Evolutionary conservation across 2,113 vertebrate species (phyloP).

Genomic region (Rana temporaria): DNA sequence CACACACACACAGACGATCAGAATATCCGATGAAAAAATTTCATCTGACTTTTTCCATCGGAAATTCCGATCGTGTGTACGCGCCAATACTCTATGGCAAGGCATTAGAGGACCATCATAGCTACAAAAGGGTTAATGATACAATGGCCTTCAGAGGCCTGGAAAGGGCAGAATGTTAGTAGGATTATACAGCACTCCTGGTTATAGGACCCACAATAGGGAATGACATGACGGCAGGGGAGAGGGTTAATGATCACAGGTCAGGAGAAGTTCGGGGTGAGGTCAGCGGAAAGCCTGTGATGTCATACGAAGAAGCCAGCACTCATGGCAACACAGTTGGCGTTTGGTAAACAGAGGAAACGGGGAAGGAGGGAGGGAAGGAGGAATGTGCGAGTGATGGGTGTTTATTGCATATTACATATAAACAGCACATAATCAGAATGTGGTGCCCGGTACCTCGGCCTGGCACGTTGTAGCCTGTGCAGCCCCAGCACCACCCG

Average conservation of each 20-base stretch:
- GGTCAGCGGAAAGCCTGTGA: slow-evolving; percentile 51
- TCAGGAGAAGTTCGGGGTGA: slow-evolving; percentile 46
- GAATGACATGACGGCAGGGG: background rate
- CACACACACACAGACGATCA: too few relatives aligned
- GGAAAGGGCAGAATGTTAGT: background rate
- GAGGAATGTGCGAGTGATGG: slow-evolving; percentile 39
- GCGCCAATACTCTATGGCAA: too few relatives aligned
- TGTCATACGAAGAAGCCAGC: slow-evolving; percentile 27
- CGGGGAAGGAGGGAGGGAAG: slow-evolving; percentile 5
- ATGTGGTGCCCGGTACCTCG: background rate
- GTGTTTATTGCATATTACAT: background rate
- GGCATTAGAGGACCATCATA: too few relatives aligned
- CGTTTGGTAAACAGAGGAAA: slow-evolving; percentile 50
- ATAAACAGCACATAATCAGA: background rate
- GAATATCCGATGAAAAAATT: too few relatives aligned
- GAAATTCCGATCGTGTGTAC: too few relatives aligned
- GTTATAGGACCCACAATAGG: background rate
- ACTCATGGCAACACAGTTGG: slow-evolving; percentile 9
- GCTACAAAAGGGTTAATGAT: background rate
- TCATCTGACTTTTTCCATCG: too few relatives aligned
- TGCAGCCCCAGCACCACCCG: background rate
- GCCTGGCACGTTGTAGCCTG: slow-evolving; percentile 11
- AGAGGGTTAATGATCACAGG: slow-evolving; percentile 33
- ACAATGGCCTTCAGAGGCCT: background rate
- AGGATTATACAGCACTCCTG: too few relatives aligned